Evolutionary conservation across 2,113 vertebrate genomes (phyloP), one percentile per base, ranked within the genome.

Genomic region (Genyomyrus donnyi): DNA sequence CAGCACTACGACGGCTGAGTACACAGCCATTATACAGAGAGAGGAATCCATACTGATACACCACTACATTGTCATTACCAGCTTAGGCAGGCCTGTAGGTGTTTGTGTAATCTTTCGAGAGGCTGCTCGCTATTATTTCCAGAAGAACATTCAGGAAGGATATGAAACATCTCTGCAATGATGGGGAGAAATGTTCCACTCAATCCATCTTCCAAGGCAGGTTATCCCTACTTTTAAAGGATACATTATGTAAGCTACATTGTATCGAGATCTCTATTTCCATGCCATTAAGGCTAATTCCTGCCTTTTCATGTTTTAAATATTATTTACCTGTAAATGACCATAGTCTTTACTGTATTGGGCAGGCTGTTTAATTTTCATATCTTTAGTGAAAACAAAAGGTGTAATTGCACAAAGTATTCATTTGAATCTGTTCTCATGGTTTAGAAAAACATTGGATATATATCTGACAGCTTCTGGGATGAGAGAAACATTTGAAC

Each of bases 11-110:
- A 50, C 92, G 91, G 91, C 89, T 91, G 91, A 90, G 91, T 93
- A 91, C 93, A 93, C 93, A 92, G 92, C 92, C 91, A 91, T 91
- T 62, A 88, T 8, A 83, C 90, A 90, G 52, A 90, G 83, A 91
- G 91, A 92, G 92, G 88, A 91, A 48, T 87, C 91, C 92, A 94
- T 93, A 93, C 48, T 49, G 46, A 92, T 92, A 90, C 62, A 91
- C 90, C 90, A 93, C 93, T 92, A 92, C 92, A 91, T 93, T 91
- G 91, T 93, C 93, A 93, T 94, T 94, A 94, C 91, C 89, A 92
- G 15, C 42, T 92, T 83, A 39, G 50, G 88, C 90, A 93, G 93
- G 92, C 95, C 93, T 19, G 42, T 9, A 91, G 95, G 80, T 92
- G 89, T 93, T 87, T 87, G 31, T 39, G 49, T 95, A 92, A 95